Base-by-base conservation (phyloP, 2,797 vertebrate species). In the Pyrocephalus nanus region DNA sequence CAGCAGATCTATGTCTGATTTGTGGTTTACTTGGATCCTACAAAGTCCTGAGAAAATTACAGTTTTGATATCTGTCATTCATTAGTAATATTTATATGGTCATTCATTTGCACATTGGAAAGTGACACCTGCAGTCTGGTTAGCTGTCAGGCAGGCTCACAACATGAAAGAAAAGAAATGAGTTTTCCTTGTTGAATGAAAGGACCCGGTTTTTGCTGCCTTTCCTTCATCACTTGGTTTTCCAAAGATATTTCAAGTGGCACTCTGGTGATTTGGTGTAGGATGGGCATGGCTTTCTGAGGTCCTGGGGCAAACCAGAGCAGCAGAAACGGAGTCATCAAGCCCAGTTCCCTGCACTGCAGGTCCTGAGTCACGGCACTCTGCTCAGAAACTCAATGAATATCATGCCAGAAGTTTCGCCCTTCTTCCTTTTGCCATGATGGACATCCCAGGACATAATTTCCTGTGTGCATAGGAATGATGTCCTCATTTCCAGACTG, bases 71-170 rank as follows among this genome's bases (percentile, higher is more conserved):
- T 32, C 45, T 86, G 80, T 40, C 57, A 87, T 69, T 88, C 69
- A 93, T 93, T 90, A 89, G 65, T 36, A 83, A 75, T 89, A 86
- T 88, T 90, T 94, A 83, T 79, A 51, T 32, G 62, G 43, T 45
- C 19, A 66, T 50, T 77, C 32, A 71, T 94, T 90, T 92, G 62
- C 58, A 58, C 12, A 2, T 48, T 80, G 61, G n/a, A 43, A 86
- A 82, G 50, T 79, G 84, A 87, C 57, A 65, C 17, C 12, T 74
- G 60, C 36, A 60, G 61, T 64, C 50, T n/a, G 43, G 36, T 70
- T 75, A 66, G 34, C 67, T 92, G 92, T 93, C 76, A 88, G 43
- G 17, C 20, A 60, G 73, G n/a, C 42, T 92, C 48, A 55, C 8
- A 48, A 17, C 30, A 48, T 42, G 55, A 78, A 86, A 84, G 66